Percentiles rank a stretch among this genome's conserved stretches.
phyloP scores from a whole-genome alignment of 1,140 invertebrate genomes.

The Sesamia nonagrioides region DNA sequence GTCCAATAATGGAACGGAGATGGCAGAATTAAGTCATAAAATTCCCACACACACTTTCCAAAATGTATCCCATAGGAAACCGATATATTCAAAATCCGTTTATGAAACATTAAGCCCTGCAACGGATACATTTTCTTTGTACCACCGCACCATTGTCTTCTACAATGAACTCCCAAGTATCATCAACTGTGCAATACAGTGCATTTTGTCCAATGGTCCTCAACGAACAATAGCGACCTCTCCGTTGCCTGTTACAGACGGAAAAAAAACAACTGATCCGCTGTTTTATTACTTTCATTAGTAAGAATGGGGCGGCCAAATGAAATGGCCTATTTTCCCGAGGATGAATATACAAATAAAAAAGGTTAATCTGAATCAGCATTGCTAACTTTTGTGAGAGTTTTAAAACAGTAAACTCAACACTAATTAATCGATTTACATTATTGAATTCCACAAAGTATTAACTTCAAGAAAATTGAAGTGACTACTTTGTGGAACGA shows the following conservation, averaged over 20 bases:
- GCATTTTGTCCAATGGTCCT: neutral
- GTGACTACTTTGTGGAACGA: too few relatives aligned
- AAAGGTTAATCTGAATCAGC: neutral
- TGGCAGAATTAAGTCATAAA: too few relatives aligned
- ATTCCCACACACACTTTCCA: too few relatives aligned
- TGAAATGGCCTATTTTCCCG: slow-evolving; percentile 8
- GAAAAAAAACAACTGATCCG: slow-evolving; percentile 22
- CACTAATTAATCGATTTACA: too few relatives aligned
- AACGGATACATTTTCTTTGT: neutral
- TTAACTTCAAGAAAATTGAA: too few relatives aligned
- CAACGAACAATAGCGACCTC: neutral
- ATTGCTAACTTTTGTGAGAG: neutral
- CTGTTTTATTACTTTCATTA: slow-evolving; percentile 15
- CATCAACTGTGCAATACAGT: neutral
- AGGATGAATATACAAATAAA: slow-evolving; percentile 5
- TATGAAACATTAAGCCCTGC: too few relatives aligned
- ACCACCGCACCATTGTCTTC: neutral
- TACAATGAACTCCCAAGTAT: neutral
- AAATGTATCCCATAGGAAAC: too few relatives aligned
- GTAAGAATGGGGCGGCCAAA: neutral
- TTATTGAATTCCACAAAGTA: too few relatives aligned
- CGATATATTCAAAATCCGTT: too few relatives aligned
- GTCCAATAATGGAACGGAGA: too few relatives aligned
- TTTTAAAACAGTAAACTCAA: neutral
- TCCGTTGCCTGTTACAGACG: neutral